Evolutionary conservation across 2,797 vertebrate genomes (phyloP).

Genomic region (Notolepis coatsorum): DNA sequence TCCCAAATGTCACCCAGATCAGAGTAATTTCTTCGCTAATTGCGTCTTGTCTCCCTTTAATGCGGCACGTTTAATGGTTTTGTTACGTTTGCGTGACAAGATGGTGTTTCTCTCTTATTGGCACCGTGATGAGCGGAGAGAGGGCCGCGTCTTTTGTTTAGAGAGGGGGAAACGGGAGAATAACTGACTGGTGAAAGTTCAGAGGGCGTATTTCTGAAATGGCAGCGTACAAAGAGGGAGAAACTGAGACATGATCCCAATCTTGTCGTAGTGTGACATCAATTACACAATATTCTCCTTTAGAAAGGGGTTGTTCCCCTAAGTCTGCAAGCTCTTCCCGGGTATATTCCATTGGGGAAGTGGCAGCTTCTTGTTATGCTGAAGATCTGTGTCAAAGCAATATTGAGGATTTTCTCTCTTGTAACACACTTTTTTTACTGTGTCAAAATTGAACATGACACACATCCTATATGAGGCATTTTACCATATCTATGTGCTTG

Average conservation of each 20-base stretch:
- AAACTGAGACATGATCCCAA: slow-evolving; percentile 78
- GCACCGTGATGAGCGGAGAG: slow-evolving; percentile 67
- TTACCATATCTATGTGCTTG: slow-evolving; percentile 45
- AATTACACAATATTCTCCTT: slow-evolving; percentile 76
- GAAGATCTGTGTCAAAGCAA: slow-evolving; percentile 74
- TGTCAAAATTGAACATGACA: slow-evolving; percentile 70
- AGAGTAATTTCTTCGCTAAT: slow-evolving; percentile 99
- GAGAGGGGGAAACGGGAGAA: slow-evolving; percentile 76
- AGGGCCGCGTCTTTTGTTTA: slow-evolving; percentile 78
- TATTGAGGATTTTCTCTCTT: slow-evolving; percentile 67
- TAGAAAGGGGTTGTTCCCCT: slow-evolving; percentile 54
- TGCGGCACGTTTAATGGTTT: slow-evolving; percentile 97
- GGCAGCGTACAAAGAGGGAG: slow-evolving; percentile 77
- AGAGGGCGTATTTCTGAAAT: slow-evolving; percentile 79
- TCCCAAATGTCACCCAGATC: slow-evolving; percentile 99
- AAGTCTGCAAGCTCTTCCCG: slow-evolving; percentile 59
- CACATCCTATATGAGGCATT: slow-evolving; percentile 71
- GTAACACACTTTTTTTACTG: slow-evolving; percentile 57
- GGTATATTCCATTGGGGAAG: slow-evolving; percentile 63
- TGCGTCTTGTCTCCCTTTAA: slow-evolving; percentile 99
- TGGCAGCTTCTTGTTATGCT: slow-evolving; percentile 63
- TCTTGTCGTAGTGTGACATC: slow-evolving; percentile 74
- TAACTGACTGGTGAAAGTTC: slow-evolving; percentile 81
- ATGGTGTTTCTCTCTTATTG: slow-evolving; percentile 77
- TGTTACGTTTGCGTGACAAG: slow-evolving; percentile 95